Evolutionary conservation across 2,113 vertebrate species (phyloP).

Genomic region (Pterophyllum scalare): DNA sequence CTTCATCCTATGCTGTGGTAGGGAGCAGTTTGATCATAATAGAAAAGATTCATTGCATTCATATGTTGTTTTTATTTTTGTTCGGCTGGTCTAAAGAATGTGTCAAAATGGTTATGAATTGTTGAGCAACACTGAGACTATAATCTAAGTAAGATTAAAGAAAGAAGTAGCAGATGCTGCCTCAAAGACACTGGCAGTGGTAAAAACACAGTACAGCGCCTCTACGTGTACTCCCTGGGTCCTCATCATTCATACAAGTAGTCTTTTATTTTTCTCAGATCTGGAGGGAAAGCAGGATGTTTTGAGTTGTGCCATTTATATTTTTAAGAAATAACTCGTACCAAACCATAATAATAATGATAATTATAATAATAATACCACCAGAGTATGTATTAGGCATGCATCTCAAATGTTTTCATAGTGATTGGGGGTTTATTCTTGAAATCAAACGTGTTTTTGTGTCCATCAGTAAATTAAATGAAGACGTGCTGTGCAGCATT

Average conservation of each 20-base stretch:
- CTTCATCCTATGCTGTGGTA: constrained; percentile 13
- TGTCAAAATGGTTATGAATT: not conserved
- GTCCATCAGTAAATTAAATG: not conserved
- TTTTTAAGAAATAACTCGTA: not conserved
- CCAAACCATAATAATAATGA: not conserved
- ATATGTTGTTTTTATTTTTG: not conserved
- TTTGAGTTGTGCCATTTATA: not conserved
- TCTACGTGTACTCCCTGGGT: not conserved
- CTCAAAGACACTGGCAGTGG: constrained; percentile 2
- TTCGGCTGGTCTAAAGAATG: not conserved
- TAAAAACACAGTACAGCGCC: not conserved
- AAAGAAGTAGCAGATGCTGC: not conserved
- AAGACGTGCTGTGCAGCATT: not conserved
- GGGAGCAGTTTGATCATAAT: constrained; percentile 4
- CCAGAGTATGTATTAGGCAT: not conserved
- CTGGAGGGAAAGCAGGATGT: not conserved
- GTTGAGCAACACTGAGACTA: not conserved
- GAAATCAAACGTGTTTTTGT: not conserved
- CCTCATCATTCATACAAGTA: not conserved
- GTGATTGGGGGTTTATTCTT: not conserved
- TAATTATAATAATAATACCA: not conserved
- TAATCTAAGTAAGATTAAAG: not conserved
- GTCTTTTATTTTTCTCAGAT: constrained; percentile 2
- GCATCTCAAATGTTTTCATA: not conserved
- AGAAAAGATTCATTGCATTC: not conserved